phyloP scores from a whole-genome alignment of 2,888 invertebrate species.

The Hydriomena furcata region DNA sequence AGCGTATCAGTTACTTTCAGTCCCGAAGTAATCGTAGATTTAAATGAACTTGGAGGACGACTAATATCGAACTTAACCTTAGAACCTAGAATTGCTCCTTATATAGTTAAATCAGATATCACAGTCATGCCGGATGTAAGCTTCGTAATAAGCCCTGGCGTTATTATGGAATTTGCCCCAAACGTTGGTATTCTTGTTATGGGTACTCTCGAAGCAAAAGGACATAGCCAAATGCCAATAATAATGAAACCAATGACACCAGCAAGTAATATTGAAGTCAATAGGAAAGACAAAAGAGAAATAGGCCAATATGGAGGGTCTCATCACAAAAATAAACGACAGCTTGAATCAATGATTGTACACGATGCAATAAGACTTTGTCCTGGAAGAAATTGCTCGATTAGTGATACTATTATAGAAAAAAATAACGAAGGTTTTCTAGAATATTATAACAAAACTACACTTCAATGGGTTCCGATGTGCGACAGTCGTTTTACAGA shows the following conservation, averaged over 20 bases:
- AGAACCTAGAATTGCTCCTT: slow-evolving; percentile 86
- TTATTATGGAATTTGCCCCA: slow-evolving; percentile 95
- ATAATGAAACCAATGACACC: slow-evolving; percentile 87
- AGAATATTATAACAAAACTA: slow-evolving; percentile 97
- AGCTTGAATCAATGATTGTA: slow-evolving; percentile 81
- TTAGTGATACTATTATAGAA: slow-evolving; percentile 77
- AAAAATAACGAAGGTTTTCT: slow-evolving; percentile 92
- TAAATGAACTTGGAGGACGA: slow-evolving; percentile 90
- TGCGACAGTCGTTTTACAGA: slow-evolving; percentile 98
- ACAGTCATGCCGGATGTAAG: slow-evolving; percentile 98
- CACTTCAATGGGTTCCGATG: slow-evolving; percentile 97
- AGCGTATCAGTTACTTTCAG: slow-evolving; percentile 89
- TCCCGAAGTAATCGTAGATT: slow-evolving; percentile 80
- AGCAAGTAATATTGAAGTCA: slow-evolving; percentile 60
- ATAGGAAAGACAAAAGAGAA: slow-evolving; percentile 68
- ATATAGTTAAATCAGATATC: slow-evolving; percentile 93
- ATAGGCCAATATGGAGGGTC: slow-evolving; percentile 56
- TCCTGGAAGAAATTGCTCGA: slow-evolving; percentile 88
- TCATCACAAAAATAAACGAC: slow-evolving; percentile 71
- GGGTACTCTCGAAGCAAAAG: slow-evolving; percentile 93
- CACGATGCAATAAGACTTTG: slow-evolving; percentile 90
- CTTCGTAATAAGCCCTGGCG: slow-evolving; percentile 93
- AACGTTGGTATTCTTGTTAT: slow-evolving; percentile 98
- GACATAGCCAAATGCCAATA: slow-evolving; percentile 89
- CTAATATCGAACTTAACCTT: slow-evolving; percentile 87